Evolutionary conservation across 2,888 invertebrate species (phyloP).

Genomic region (Pecten maximus): DNA sequence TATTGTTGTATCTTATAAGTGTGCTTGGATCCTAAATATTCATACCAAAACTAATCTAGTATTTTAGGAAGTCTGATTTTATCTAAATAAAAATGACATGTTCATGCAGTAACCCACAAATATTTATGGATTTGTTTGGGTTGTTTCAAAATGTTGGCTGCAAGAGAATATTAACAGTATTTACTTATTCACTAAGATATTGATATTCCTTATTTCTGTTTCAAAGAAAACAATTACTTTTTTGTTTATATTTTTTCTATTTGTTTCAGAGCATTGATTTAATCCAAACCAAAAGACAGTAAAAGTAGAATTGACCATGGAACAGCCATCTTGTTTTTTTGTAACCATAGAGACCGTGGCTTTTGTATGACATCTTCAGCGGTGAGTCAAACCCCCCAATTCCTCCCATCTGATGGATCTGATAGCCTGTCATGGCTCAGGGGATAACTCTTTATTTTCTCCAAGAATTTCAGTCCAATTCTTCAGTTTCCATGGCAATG

Average conservation of each 20-base stretch:
- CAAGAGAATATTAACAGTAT: too few species aligned
- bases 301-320: constrained; percentile 15
- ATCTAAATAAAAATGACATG: too few species aligned
- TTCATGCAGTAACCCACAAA: too few species aligned
- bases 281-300: neutral
- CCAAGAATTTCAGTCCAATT: neutral
- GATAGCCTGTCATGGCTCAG: constrained; percentile 6
- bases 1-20: too few species aligned
- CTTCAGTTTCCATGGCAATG: constrained; percentile 13
- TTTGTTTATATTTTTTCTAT: neutral
- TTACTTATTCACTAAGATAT: neutral
- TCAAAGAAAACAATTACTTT: neutral
- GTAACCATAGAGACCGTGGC: neutral
- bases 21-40: too few species aligned
- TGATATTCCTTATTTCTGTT: neutral
- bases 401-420: neutral
- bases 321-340: constrained; percentile 27
- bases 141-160: too few species aligned
- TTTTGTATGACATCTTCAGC: neutral
- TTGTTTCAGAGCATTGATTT: neutral
- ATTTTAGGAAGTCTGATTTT: too few species aligned
- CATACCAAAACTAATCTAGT: too few species aligned
- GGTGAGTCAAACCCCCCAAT: constrained; percentile 19
- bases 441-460: neutral
- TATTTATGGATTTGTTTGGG: too few species aligned